Evolutionary conservation across 2,113 vertebrate species (phyloP), one percentile per base, ranked within the genome.

Genomic region (Paramormyrops kingsleyae): DNA sequence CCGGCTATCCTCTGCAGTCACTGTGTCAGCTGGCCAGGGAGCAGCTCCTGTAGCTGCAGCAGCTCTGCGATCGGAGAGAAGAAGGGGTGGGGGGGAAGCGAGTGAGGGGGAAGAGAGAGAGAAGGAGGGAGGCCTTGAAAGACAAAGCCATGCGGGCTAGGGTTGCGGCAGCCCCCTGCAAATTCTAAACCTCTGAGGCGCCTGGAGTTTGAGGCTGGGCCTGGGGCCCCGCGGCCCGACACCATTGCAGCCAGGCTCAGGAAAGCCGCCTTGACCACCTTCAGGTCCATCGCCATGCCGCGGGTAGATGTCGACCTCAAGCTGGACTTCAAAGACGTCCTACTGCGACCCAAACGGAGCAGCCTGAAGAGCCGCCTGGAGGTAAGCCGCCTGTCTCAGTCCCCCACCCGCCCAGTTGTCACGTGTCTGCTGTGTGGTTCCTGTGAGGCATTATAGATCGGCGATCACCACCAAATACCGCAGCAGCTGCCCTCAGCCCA

Each of bases 311-410:
- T 95, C 21, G 98, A 99, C 94, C 97, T 99, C 94, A 99, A 99
- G 92, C 96, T 99, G 95, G 98, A 99, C 97, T 99, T 99, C 93
- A 98, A 99, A 94, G 98, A 99, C 94, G 98, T 99, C 92, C 96
- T 99, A 90, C 95, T 99, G 91, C 96, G 98, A 95, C 98, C 98
- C 90, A 99, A 99, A 91, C 95, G 98, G 92, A 99, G 98, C 97
- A 99, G 98, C 95, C 97, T 99, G 89, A 97, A 96, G 95, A 99
- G 98, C 94, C 95, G 98, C 95, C 96, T 98, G 49, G 98, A 99
- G 98, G 98, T 99, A 47, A 93, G 95, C 94, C 89, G 62, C 6
- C 88, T 19, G 15, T 88, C 31, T 46, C 10, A 46, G 56, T 12
- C 46, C 5, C 7, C 74, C 24, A 10, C n/a, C 9, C 9, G 9